Conservation (phyloP, 2,113 vertebrate species). For the Loxodonta africana region DNA sequence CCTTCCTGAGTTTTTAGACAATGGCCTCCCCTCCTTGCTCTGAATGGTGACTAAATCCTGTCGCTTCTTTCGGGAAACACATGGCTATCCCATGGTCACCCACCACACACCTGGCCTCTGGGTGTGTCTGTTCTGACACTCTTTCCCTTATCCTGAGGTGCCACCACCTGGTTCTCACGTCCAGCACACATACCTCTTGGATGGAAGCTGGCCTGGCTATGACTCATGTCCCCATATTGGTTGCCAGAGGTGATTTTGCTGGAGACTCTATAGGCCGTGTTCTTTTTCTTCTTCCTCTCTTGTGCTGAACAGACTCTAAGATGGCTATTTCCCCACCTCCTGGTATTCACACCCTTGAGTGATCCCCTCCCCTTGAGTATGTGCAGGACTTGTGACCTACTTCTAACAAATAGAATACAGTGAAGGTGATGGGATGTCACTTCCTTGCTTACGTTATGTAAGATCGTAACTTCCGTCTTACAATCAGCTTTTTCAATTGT, state of each 20-base stretch:
- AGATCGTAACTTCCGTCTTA: background rate
- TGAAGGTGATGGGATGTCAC: background rate
- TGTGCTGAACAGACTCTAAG: background rate
- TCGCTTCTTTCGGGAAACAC: background rate
- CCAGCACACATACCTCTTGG: background rate
- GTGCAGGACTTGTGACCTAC: background rate
- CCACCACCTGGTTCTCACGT: background rate
- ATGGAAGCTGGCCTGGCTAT: background rate
- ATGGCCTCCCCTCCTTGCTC: background rate
- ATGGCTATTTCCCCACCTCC: background rate
- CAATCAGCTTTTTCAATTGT: background rate
- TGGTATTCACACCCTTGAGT: background rate
- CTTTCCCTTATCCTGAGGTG: background rate
- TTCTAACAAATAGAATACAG: background rate
- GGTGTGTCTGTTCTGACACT: background rate
- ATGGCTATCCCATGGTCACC: background rate
- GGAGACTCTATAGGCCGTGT: background rate
- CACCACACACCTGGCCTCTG: background rate
- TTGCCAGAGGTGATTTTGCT: background rate
- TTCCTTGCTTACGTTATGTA: background rate
- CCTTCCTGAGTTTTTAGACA: background rate
- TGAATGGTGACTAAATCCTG: background rate
- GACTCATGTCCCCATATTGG: background rate
- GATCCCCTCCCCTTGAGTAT: background rate
- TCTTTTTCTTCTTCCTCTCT: background rate